A percentile compares a stretch with the other conserved stretches of the same genome.
Evolutionary conservation across 2,888 invertebrate species (phyloP).

Genomic region (Coenonympha glycerion): DNA sequence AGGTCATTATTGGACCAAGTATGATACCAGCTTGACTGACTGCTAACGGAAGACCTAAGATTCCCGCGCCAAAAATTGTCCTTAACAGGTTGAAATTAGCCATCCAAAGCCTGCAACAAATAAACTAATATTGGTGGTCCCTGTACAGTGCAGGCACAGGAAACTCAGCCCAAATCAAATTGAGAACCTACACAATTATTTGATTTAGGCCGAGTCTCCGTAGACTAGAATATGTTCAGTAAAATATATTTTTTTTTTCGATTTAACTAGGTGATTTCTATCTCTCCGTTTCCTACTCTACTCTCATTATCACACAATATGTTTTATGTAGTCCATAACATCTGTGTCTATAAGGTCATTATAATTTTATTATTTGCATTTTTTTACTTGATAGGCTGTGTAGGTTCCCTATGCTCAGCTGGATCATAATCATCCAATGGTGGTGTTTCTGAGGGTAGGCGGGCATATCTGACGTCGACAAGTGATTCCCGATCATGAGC

Average conservation of each 20-base stretch:
- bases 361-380: neutral
- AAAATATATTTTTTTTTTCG: too few species aligned
- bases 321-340: too few species aligned
- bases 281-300: too few species aligned
- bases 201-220: too few species aligned
- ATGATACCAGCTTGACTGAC: slow-evolving; percentile 49
- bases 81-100: slow-evolving; percentile 52
- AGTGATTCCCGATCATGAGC: slow-evolving; percentile 24
- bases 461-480: slow-evolving; percentile 39
- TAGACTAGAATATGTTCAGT: too few species aligned
- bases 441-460: slow-evolving; percentile 30
- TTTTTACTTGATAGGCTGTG: slow-evolving; percentile 40
- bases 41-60: slow-evolving; percentile 50
- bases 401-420: slow-evolving; percentile 36
- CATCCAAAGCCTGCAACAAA: slow-evolving; percentile 45
- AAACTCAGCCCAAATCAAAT: too few species aligned
- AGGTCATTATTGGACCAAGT: slow-evolving; percentile 41
- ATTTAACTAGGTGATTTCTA: too few species aligned
- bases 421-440: slow-evolving; percentile 40
- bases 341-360: too few species aligned
- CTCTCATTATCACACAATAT: too few species aligned
- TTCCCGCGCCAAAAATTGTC: slow-evolving; percentile 44
- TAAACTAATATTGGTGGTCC: neutral
- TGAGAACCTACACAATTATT: too few species aligned
- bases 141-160: too few species aligned